Evolutionary conservation across 2,113 vertebrate species (phyloP), one percentile per base, ranked within the genome.

Genomic region (Sturnus vulgaris): DNA sequence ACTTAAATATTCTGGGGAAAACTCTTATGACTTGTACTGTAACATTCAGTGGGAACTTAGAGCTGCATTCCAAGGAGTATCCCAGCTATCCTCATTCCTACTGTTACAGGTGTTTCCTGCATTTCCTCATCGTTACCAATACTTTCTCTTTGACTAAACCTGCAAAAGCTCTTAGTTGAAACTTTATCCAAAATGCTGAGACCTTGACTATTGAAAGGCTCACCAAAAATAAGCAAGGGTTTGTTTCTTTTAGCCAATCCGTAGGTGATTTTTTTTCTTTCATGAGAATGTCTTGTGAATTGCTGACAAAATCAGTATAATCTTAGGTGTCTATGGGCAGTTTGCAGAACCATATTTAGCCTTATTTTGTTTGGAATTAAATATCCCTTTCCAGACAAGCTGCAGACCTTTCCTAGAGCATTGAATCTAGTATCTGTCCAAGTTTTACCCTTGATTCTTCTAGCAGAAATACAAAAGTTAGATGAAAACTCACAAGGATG

Each of bases 401-500:
- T 1, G 10, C 27, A 64, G 35, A 31, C 15, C 27, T 82, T 61
- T 53, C 15, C 46, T 49, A n/a, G 21, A 42, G 11, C 47, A 7
- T 1, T 3, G 28, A 7, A 23, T 20, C 14, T 20, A 11, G 5
- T 2, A 5, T 2, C 31, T 46, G 8, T 4, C n/a, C 59, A 31
- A 8, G 59, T 9, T 3, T 7, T 10, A 25, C 24, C 70, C 21
- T 13, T 2, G 9, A 57, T 73, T 9, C 15, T 50, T 37, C 6
- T 8, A 0, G 23, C 39, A 40, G 40, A 24, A 69, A n/a, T 0
- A 2, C 0, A 5, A 5, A 7, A 25, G 5, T 9, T 3, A 31
- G 71, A 2, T 2, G 37, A 11, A 9, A 50, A 10, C 50, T 59
- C 5, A 2, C 5, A 0, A 1, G 16, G 13, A 2, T 1, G 12